phyloP scores from a whole-genome alignment of 1,140 invertebrate species.

The Zeugodacus cucurbitae region DNA sequence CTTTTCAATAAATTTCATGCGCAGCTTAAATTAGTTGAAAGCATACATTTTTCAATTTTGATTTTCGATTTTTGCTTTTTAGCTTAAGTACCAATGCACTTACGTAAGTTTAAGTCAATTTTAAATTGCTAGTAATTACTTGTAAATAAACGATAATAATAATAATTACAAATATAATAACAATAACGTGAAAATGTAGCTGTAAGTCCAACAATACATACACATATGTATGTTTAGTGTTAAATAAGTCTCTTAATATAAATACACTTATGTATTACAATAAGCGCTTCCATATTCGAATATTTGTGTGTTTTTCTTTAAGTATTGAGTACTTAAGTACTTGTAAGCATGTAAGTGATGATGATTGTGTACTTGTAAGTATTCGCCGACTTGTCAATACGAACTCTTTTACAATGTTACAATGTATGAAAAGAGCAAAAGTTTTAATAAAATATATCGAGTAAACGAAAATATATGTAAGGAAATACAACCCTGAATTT shows the following conservation, averaged over 20 bases:
- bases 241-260: not conserved
- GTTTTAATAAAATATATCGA: not conserved
- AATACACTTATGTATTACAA: not conserved
- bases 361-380: conserved; percentile 44
- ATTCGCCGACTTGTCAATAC: not conserved
- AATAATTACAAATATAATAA: conserved; percentile 37
- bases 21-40: not conserved
- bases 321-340: no score
- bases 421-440: not conserved
- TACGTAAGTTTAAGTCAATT: not conserved
- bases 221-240: not conserved
- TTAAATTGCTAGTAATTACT: not conserved
- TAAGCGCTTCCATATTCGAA: conserved; percentile 31
- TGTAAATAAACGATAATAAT: conserved; percentile 39
- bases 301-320: not conserved
- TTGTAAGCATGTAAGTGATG: not conserved
- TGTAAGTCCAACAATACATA: not conserved
- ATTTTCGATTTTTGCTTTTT: not conserved
- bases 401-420: not conserved
- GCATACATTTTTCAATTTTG: not conserved
- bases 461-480: no score
- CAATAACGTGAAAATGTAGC: not conserved
- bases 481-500: no score
- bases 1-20: not conserved
- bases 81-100: not conserved